phyloP scores from a whole-genome alignment of 30 jellyfish, hydroid and myxozoan genomes.

The Aurelia aurita complex sp. Pacific region DNA sequence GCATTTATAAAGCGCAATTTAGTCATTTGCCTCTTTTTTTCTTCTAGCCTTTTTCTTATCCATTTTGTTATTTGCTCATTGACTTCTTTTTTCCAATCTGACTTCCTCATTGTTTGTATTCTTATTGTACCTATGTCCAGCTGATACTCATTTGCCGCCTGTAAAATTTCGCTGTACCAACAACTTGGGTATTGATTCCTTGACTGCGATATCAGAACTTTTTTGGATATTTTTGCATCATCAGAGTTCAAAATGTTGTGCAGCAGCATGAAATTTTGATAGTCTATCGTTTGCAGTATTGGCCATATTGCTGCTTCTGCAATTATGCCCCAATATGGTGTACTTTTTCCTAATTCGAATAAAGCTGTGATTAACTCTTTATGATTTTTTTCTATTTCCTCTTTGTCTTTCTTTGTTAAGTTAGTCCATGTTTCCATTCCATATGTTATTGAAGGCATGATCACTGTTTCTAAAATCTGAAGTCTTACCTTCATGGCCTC shows the following conservation, averaged over 20 bases:
- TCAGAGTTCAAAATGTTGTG: constrained; percentile 9
- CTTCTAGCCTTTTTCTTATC: neutral
- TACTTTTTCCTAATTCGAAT: neutral
- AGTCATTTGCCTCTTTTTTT: neutral
- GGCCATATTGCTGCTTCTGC: constrained; percentile 13
- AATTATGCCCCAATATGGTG: constrained; percentile 7
- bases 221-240: neutral
- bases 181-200: neutral
- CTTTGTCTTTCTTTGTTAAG: neutral
- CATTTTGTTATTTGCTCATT: neutral
- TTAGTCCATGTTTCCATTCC: too few species aligned
- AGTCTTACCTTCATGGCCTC: neutral
- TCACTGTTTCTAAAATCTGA: too few species aligned
- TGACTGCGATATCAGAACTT: neutral
- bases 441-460: too few species aligned
- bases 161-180: neutral
- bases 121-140: neutral
- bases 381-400: neutral
- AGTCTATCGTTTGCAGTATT: neutral
- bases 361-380: neutral
- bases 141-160: neutral
- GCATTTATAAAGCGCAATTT: neutral
- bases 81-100: neutral
- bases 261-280: neutral
- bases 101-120: neutral